phyloP scores from a whole-genome alignment of 2,797 vertebrate species.

The Babyrousa celebensis region DNA sequence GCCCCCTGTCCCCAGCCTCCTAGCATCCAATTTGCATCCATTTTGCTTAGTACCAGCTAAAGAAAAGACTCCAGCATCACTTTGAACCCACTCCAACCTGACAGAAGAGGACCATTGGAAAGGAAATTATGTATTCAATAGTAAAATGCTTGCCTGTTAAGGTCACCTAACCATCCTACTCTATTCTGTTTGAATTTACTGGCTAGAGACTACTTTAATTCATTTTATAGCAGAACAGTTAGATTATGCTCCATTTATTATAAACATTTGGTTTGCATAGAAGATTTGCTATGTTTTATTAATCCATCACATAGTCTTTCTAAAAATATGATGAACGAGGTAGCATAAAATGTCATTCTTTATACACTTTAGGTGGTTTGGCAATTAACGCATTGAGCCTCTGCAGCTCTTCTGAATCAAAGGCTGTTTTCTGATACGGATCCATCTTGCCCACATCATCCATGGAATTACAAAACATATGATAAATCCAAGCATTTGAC shows the following conservation, averaged over 20 bases:
- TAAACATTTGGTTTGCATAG: slow-evolving; percentile 88
- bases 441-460: slow-evolving; percentile 81
- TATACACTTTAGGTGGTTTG: slow-evolving; percentile 88
- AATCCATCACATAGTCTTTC: slow-evolving; percentile 90
- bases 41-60: neutral
- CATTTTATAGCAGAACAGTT: slow-evolving; percentile 89
- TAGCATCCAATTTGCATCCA: neutral
- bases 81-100: neutral
- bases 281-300: slow-evolving; percentile 89
- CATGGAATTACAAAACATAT: slow-evolving; percentile 86
- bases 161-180: slow-evolving; percentile 70
- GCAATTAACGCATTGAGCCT: slow-evolving; percentile 89
- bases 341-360: slow-evolving; percentile 89
- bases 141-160: slow-evolving; percentile 73
- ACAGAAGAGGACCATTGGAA: slow-evolving; percentile 56
- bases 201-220: slow-evolving; percentile 87
- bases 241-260: slow-evolving; percentile 90
- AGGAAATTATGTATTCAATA: slow-evolving; percentile 69
- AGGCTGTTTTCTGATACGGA: slow-evolving; percentile 80
- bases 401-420: slow-evolving; percentile 79
- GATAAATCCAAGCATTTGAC: slow-evolving; percentile 88
- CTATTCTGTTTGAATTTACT: slow-evolving; percentile 84
- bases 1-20: neutral
- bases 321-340: slow-evolving; percentile 89
- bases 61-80: neutral